Evolutionary conservation across 2,113 vertebrate genomes (phyloP), one percentile per base, ranked within the genome.

Genomic region (Monarcha castaneiventris): DNA sequence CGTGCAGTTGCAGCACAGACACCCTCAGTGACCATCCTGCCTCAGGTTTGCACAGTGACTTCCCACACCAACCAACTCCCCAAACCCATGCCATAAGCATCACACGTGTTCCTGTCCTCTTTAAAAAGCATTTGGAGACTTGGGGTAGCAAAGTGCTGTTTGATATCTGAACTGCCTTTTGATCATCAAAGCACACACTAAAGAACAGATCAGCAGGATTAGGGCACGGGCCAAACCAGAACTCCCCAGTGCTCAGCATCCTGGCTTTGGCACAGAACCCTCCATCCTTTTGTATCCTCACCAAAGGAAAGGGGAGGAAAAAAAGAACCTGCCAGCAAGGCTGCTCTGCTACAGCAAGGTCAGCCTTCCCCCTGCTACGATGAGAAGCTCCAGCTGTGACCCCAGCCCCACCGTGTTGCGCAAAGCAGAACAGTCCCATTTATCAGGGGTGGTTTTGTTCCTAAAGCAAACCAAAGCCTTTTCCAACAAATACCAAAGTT

Each of bases 1-100:
- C 1, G 0, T 0, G 26, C 6, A 1, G 35, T 26, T 29, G 58
- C 39, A 44, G 64, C 0, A 5, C 5, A 39, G n/a, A 43, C 1
- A 1, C 7, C 55, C 67, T 48, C 3, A 0, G 49, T 19, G 46
- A 15, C 55, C 3, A 1, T 37, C 9, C 18, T 39, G 35, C 56
- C 41, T 17, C 39, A 26, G 73, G 27, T 77, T 25, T 39, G 41
- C 54, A 9, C 3, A 30, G 41, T 7, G 44, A 29, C 51, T 22
- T 11, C 13, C 73, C 23, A 4, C 41, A 11, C 9, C n/a, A 48
- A 9, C 16, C 73, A 32, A 16, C 35, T 64, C 64, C 80, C 77
- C 3, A 3, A 7, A 41, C 30, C 72, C 26, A 35, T 4, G 67
- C 72, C 13, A 44, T 2, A 11, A 68, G 48, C 88, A 55, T 27